phyloP scores from a whole-genome alignment of 1,140 invertebrate genomes.

The Onthophagus taurus region DNA sequence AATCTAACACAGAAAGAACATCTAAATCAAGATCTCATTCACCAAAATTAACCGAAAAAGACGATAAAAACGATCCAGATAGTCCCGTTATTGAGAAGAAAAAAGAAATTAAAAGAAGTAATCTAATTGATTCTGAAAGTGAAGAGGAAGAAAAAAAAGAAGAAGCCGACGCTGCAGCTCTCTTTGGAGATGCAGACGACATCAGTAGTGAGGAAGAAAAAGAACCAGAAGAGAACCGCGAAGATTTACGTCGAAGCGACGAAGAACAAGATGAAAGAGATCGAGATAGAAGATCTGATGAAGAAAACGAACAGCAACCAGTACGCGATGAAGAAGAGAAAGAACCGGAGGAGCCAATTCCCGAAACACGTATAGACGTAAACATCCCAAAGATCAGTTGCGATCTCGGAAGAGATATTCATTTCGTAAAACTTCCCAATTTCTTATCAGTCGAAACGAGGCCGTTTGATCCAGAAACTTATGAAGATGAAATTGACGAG shows the following conservation, averaged over 20 bases:
- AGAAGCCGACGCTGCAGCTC: conserved; percentile 62
- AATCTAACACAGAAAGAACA: conserved; percentile 1
- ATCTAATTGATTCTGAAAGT: conserved; percentile 44
- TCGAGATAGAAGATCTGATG: conserved; percentile 27
- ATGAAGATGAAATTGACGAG: conserved; percentile 99
- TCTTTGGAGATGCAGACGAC: conserved; percentile 87
- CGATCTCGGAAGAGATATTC: conserved; percentile 82
- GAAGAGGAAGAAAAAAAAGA: conserved; percentile 37
- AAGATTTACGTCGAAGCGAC: conserved; percentile 35
- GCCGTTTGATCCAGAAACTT: conserved; percentile 89
- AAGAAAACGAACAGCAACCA: conserved; percentile 39
- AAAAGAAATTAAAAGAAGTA: conserved; percentile 37
- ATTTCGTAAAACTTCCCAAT: conserved; percentile 92
- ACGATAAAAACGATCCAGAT: conserved; percentile 2
- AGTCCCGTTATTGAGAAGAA: conserved; percentile 26
- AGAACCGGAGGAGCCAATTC: conserved; percentile 58
- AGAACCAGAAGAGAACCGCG: conserved; percentile 31
- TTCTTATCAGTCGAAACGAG: conserved; percentile 86
- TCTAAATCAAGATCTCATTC: conserved; percentile 4
- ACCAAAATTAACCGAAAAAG: not conserved
- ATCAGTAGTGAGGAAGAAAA: conserved; percentile 76
- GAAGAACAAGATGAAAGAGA: conserved; percentile 29
- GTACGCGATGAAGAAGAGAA: conserved; percentile 45
- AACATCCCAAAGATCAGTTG: conserved; percentile 93
- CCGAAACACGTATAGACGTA: conserved; percentile 91